Conservation (phyloP, 2,888 invertebrate species). For the Patella pellucida region DNA sequence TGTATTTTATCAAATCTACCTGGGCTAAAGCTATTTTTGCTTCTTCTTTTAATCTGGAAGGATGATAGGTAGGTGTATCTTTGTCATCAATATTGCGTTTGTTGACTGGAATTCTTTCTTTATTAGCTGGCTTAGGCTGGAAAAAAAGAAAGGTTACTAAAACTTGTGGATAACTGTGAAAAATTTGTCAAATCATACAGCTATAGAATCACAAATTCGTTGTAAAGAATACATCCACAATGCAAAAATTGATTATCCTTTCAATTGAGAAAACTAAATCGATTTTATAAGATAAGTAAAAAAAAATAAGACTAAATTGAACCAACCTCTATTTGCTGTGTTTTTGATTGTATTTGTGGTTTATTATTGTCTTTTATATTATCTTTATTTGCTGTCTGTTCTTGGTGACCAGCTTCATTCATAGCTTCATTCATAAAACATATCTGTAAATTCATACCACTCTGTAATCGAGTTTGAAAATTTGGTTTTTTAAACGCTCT, state of each 20-base stretch:
- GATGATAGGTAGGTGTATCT: neutral
- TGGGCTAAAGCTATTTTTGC: conserved; percentile 67
- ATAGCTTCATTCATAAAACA: conserved; percentile 90
- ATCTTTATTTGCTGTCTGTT: neutral
- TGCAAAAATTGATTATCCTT: too few species aligned
- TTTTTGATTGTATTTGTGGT: too few species aligned
- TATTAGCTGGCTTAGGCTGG: neutral
- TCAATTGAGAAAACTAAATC: too few species aligned
- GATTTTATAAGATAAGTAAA: too few species aligned
- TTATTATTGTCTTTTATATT: too few species aligned
- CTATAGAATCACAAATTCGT: too few species aligned
- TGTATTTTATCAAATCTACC: conserved; percentile 39
- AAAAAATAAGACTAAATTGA: too few species aligned
- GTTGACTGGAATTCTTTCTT: neutral
- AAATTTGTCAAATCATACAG: too few species aligned
- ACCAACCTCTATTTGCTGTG: too few species aligned
- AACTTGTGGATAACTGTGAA: too few species aligned
- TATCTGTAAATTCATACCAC: conserved; percentile 90
- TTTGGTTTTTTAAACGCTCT: conserved; percentile 87
- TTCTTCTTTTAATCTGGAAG: conserved; percentile 62
- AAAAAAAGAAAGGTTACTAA: neutral
- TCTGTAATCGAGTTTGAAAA: conserved; percentile 83
- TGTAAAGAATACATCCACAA: too few species aligned
- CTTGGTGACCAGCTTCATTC: conserved; percentile 49
- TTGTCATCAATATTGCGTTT: neutral